Base-by-base conservation (phyloP, 2,888 invertebrate species). In the Neoscelio sp. region DNA sequence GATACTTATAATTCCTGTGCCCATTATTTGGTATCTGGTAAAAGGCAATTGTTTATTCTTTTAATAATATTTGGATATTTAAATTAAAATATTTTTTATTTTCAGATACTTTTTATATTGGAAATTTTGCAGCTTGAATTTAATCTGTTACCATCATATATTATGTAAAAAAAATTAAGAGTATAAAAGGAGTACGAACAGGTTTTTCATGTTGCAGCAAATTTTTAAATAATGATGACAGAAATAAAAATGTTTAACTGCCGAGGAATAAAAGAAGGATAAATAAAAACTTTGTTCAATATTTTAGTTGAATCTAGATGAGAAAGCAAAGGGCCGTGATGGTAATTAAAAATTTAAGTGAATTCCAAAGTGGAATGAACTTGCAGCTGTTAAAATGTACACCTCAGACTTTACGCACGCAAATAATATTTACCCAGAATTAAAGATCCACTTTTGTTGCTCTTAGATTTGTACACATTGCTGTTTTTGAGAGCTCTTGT, bases 331-430 rank as follows among this genome's bases (percentile, higher is more conserved):
- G 13, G 12, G 15, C 8, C 26, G 28, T 28, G 13, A 48, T 48
- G 48, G 23, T 48, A 28, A 48, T 48, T 48, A 48, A 48, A 48
- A 48, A 48, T 48, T 48, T 48, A 48, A 48, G 48, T 28, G 48
- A 48, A 48, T 48, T 48, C 26, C 10, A 48, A 26, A 48, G 23
- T 28, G 13, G 26, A 26, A 48, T 48, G 48, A 48, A 48, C 48
- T 28, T 18, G 15, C 48, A 48, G 48, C 48, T 48, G 48, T 26
- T 48, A 48, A 48, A 48, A 28, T 48, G 48, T 48, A 48, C 48
- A 48, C 48, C 26, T 48, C 48, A 10, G 48, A 28, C 48, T 48
- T 18, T 26, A 20, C 48, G 18, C 13, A 8, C 15, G n/a, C 13
- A 48, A 48, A 48, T 26, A 26, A 48, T 48, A 48, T 48, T 48